Conservation (phyloP, 2,113 vertebrate species). For the Glareola pratincola region DNA sequence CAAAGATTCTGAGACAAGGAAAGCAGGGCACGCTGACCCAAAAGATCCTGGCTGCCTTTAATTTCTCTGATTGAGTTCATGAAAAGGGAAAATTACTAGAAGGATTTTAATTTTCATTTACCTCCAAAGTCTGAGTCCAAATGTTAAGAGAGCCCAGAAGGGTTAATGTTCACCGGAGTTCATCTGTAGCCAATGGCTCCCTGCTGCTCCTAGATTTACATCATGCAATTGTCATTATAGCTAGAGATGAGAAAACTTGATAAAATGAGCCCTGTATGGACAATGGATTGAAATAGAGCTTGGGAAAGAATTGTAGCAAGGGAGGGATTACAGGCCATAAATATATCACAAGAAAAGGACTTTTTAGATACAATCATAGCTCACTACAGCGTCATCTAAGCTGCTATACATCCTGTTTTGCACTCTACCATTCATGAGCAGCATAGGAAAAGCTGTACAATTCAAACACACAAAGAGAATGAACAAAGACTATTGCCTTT, state of each 20-base stretch:
- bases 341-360: conserved; percentile 9
- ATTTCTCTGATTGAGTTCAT: background rate
- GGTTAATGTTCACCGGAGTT: conserved; percentile 32
- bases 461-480: background rate
- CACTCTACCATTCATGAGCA: background rate
- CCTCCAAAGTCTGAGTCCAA: background rate
- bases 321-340: conserved; percentile 5
- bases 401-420: background rate
- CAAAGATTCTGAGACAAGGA: background rate
- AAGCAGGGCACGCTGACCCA: background rate
- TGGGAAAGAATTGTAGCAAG: background rate
- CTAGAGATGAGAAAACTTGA: conserved; percentile 24
- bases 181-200: background rate
- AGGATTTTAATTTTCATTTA: conserved; percentile 22
- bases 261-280: conserved; percentile 16
- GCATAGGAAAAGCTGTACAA: background rate
- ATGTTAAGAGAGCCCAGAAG: conserved; percentile 8
- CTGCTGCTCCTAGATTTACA: conserved; percentile 11
- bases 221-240: background rate
- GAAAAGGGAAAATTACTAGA: background rate
- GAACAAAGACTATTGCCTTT: conserved; percentile 21
- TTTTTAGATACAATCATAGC: conserved; percentile 2
- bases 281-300: conserved; percentile 10
- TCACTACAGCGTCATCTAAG: background rate
- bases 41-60: background rate